phyloP scores from a whole-genome alignment of 1,140 invertebrate species.

The Pseudomyrmex cubaensis region DNA sequence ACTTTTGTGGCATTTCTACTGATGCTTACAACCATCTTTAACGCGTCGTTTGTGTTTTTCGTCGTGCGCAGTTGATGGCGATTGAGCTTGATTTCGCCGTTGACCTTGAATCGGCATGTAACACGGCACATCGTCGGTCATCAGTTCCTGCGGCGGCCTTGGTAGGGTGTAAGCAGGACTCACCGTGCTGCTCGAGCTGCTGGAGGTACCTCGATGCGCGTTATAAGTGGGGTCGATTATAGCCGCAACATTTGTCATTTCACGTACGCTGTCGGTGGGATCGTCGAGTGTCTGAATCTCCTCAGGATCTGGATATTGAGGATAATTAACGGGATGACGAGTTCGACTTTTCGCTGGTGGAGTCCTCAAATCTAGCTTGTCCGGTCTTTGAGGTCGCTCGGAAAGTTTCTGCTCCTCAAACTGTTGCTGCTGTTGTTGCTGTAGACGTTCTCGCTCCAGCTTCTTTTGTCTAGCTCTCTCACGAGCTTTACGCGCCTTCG shows the following conservation, averaged over 20 bases:
- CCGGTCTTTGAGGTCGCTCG: conserved; percentile 80
- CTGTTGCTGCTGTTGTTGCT: conserved; percentile 86
- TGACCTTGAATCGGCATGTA: conserved; percentile 94
- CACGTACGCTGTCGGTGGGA: conserved; percentile 71
- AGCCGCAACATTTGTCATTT: conserved; percentile 81
- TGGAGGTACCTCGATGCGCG: conserved; percentile 77
- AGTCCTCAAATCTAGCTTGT: conserved; percentile 80
- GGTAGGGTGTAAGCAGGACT: conserved; percentile 80
- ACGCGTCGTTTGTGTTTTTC: conserved; percentile 84
- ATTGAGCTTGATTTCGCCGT: conserved; percentile 85
- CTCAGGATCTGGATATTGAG: conserved; percentile 83
- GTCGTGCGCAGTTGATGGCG: conserved; percentile 84
- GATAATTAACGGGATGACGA: conserved; percentile 60
- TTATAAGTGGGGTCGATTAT: conserved; percentile 85
- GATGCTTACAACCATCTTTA: conserved; percentile 85
- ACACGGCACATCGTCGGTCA: conserved; percentile 87
- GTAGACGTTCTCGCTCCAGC: conserved; percentile 87
- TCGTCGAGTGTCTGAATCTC: conserved; percentile 82
- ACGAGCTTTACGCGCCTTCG: conserved; percentile 88
- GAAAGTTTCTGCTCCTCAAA: conserved; percentile 78
- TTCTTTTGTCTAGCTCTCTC: conserved; percentile 89
- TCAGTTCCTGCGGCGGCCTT: conserved; percentile 78
- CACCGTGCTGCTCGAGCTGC: conserved; percentile 79
- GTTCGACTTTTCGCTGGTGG: conserved; percentile 64
- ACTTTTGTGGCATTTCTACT: conserved; percentile 70